Conservation (phyloP, 1,140 invertebrate species). For the Polyergus mexicanus region DNA sequence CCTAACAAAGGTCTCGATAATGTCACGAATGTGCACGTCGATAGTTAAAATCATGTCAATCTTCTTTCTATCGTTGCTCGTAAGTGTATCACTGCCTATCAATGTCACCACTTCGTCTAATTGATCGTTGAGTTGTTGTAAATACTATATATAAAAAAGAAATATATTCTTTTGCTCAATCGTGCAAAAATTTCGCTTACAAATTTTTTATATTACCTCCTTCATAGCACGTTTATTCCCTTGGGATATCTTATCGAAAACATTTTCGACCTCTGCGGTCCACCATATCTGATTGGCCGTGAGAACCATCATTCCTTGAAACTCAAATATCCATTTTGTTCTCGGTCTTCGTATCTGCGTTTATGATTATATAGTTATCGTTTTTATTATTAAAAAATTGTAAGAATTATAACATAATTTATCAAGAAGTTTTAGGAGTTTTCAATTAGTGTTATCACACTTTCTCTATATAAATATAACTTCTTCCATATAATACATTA, state of each 20-base stretch:
- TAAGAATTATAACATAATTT: background rate
- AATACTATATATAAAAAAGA: constrained; percentile 85
- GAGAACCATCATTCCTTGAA: constrained; percentile 95
- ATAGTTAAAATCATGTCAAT: constrained; percentile 95
- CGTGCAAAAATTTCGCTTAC: background rate
- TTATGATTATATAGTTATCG: background rate
- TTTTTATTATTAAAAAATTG: background rate
- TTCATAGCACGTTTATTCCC: constrained; percentile 96
- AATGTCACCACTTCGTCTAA: constrained; percentile 94
- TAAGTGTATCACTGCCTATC: constrained; percentile 91
- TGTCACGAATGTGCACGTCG: constrained; percentile 96
- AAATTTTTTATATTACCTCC: constrained; percentile 85
- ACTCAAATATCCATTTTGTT: constrained; percentile 95
- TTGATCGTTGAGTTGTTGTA: constrained; percentile 92
- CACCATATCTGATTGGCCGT: constrained; percentile 96
- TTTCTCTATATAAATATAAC: constrained; percentile 76
- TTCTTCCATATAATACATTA: constrained; percentile 88
- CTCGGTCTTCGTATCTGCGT: constrained; percentile 85
- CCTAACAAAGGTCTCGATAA: constrained; percentile 94
- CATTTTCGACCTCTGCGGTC: constrained; percentile 97
- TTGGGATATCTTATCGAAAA: constrained; percentile 91
- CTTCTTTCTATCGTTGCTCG: constrained; percentile 94
- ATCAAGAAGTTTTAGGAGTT: background rate
- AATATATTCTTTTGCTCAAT: background rate
- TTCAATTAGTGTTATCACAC: background rate